A percentile compares a stretch with the other conserved stretches of the same genome.
Evolutionary conservation across 1,140 invertebrate species (phyloP).

Genomic region (Drosophila leontia): DNA sequence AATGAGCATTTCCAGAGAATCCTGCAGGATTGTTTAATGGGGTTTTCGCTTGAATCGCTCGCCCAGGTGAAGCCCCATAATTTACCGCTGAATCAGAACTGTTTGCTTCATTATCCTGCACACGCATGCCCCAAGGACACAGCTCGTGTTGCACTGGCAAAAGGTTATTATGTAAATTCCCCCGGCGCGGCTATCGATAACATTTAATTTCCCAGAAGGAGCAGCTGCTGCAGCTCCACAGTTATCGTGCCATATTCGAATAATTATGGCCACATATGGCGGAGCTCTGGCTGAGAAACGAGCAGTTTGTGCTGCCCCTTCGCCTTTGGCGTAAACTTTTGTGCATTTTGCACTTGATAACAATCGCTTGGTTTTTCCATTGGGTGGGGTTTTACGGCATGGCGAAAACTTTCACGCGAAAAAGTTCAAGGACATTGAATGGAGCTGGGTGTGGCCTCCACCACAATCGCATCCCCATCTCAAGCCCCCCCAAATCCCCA

Average conservation of each 20-base stretch:
- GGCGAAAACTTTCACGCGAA: conserved; percentile 59
- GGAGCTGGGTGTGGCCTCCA: conserved; percentile 9
- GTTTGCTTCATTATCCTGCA: conserved; percentile 55
- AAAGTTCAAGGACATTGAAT: conserved; percentile 74
- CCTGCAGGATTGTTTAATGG: neutral
- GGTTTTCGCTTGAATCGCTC: conserved; percentile 11
- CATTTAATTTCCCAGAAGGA: conserved; percentile 56
- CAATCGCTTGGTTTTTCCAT: conserved; percentile 54
- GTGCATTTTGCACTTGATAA: conserved; percentile 80
- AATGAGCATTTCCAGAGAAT: neutral
- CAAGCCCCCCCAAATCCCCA: neutral
- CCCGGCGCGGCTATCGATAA: conserved; percentile 48
- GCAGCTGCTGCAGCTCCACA: conserved; percentile 42
- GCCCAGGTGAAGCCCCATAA: conserved; percentile 21
- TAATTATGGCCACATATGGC: conserved; percentile 78
- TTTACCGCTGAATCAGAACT: conserved; percentile 51
- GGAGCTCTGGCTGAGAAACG: conserved; percentile 44
- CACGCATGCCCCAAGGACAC: conserved; percentile 37
- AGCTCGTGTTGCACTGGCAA: conserved; percentile 38
- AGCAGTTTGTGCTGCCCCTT: conserved; percentile 43
- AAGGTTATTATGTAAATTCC: conserved; percentile 58
- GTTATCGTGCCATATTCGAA: conserved; percentile 73
- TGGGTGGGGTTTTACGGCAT: conserved; percentile 1
- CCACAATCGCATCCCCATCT: conserved; percentile 10
- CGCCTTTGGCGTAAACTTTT: conserved; percentile 57